A percentile compares a stretch with the other conserved stretches of the same genome.
These are phyloP conservation scores for Clarias laeviceps DNA, from an alignment of 2,797 vertebrate genomes.

Conservation along the genomic window DNA sequence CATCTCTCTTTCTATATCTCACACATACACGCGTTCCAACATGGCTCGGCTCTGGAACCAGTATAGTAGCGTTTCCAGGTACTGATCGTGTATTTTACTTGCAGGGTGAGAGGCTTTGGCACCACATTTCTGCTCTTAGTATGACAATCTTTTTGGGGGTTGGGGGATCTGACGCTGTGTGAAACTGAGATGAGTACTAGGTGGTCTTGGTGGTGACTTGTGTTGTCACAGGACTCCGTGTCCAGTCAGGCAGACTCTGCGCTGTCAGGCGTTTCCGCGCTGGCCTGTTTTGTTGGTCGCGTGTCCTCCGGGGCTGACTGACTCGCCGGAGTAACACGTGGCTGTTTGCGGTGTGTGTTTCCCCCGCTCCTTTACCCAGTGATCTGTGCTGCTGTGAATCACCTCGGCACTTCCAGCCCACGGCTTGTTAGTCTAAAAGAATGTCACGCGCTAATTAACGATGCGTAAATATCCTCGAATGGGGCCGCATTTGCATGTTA, in stretches of 20 bases:
- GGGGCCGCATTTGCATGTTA: slow-evolving; percentile 98
- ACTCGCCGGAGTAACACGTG: slow-evolving; percentile 5
- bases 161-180: neutral
- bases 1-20: too few species aligned
- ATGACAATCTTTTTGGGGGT: neutral
- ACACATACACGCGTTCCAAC: neutral
- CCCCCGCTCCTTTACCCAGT: slow-evolving; percentile 20
- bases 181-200: neutral
- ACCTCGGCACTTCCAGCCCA: slow-evolving; percentile 84
- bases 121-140: neutral
- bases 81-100: neutral
- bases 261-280: slow-evolving; percentile 7
- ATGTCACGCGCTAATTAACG: slow-evolving; percentile 99
- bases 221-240: neutral
- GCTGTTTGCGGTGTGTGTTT: slow-evolving; percentile 20
- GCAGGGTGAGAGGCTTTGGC: neutral
- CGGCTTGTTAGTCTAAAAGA: slow-evolving; percentile 99
- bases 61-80: neutral
- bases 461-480: slow-evolving; percentile 99
- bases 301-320: slow-evolving; percentile 17
- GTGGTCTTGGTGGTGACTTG: neutral
- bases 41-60: neutral
- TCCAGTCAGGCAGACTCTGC: neutral
- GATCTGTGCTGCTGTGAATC: slow-evolving; percentile 43
- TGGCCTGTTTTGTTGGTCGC: neutral